Evolutionary conservation across 2,888 invertebrate species (phyloP).

Genomic region (Brenthis daphne): DNA sequence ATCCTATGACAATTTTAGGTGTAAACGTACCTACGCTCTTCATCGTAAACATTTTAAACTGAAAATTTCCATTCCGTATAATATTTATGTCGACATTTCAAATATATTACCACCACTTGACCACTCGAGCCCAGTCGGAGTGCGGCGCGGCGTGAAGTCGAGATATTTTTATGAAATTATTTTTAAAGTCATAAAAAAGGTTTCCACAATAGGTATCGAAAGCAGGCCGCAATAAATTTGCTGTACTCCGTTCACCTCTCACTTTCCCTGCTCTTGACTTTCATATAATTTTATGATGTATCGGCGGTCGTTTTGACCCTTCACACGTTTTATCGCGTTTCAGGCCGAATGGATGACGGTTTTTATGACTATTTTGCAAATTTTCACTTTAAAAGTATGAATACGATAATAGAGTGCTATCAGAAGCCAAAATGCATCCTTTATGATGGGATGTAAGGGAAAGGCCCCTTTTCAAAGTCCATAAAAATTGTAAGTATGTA

Average conservation of each 20-base stretch:
- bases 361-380: conserved; percentile 50
- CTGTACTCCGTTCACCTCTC: conserved; percentile 71
- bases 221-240: conserved; percentile 78
- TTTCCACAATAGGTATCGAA: conserved; percentile 77
- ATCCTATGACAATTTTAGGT: conserved; percentile 53
- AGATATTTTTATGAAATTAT: conserved; percentile 66
- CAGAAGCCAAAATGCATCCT: conserved; percentile 51
- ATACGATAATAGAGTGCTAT: conserved; percentile 50
- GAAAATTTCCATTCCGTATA: conserved; percentile 41
- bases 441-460: conserved; percentile 35
- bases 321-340: conserved; percentile 75
- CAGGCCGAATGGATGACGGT: conserved; percentile 46
- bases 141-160: conserved; percentile 42
- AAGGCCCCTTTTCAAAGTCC: no score
- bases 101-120: conserved; percentile 36
- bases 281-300: conserved; percentile 82
- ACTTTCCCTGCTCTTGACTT: conserved; percentile 79
- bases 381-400: conserved; percentile 61
- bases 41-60: conserved; percentile 49
- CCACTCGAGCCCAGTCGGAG: conserved; percentile 42
- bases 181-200: conserved; percentile 65
- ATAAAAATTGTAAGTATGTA: no score
- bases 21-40: conserved; percentile 44
- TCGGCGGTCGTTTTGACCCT: conserved; percentile 76
- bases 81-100: conserved; percentile 36